A percentile compares a stretch with the other conserved stretches of the same genome.
Evolutionary conservation across 2,113 vertebrate genomes (phyloP).

Genomic region (Saiga tatarica): DNA sequence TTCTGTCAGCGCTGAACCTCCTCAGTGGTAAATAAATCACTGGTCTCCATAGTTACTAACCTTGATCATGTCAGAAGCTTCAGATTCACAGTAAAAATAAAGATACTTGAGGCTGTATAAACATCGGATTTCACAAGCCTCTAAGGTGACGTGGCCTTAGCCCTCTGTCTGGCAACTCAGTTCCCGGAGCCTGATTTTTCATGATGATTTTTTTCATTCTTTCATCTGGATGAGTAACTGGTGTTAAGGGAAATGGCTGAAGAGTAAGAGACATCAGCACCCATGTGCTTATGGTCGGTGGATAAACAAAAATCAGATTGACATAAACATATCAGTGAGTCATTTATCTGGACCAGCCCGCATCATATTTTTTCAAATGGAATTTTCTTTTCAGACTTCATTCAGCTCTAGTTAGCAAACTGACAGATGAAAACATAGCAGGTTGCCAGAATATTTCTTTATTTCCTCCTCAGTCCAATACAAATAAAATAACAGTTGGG

Average conservation of each 20-base stretch:
- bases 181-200: background rate
- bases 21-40: constrained; percentile 57
- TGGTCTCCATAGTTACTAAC: constrained; percentile 74
- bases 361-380: constrained; percentile 39
- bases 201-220: background rate
- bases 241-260: constrained; percentile 7
- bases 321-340: constrained; percentile 43
- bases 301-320: constrained; percentile 53
- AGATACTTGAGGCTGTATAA: constrained; percentile 13
- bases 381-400: constrained; percentile 48
- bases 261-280: background rate
- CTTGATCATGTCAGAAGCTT: background rate
- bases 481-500: background rate
- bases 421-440: constrained; percentile 33
- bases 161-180: background rate
- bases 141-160: background rate
- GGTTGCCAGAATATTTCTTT: background rate
- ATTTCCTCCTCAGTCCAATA: background rate
- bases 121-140: background rate
- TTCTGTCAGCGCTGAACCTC: constrained; percentile 45
- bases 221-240: background rate
- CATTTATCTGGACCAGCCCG: constrained; percentile 31
- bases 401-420: constrained; percentile 41
- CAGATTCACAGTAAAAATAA: constrained; percentile 48
- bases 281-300: background rate